Conservation (phyloP, 2,888 invertebrate species). For the Tupiocoris notatus region DNA sequence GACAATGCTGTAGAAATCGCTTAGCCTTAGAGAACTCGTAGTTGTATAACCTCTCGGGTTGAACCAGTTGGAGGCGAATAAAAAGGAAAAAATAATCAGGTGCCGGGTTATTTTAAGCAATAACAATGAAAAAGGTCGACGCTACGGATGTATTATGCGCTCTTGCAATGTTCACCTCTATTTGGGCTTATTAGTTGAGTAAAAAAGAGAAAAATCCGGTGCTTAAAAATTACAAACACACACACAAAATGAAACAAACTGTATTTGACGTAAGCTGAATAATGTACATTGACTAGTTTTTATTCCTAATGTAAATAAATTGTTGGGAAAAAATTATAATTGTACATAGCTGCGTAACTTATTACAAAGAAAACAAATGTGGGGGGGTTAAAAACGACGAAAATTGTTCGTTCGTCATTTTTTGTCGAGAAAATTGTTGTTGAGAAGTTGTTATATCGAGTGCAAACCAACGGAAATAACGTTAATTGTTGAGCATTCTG, state of each 20-base stretch:
- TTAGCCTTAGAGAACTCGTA: conserved; percentile 18
- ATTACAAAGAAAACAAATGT: background rate
- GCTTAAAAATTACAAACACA: background rate
- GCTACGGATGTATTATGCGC: background rate
- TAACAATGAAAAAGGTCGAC: background rate
- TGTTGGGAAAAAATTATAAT: conserved; percentile 18
- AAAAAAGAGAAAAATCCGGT: conserved; percentile 1
- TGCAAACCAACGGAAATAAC: background rate
- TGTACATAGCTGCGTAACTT: conserved; percentile 24
- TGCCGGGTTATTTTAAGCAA: conserved; percentile 20
- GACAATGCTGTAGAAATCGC: conserved; percentile 31
- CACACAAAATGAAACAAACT: conserved; percentile 5
- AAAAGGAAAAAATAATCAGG: background rate
- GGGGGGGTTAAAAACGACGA: background rate
- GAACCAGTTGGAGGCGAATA: conserved; percentile 8
- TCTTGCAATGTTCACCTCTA: conserved; percentile 22
- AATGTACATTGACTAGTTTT: conserved; percentile 26
- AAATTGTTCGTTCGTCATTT: too few relatives aligned
- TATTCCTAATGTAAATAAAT: conserved; percentile 23
- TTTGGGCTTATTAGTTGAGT: conserved; percentile 14
- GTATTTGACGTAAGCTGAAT: conserved; percentile 27
- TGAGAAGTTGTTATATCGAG: background rate
- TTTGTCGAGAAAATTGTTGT: background rate
- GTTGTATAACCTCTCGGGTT: background rate
- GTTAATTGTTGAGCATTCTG: background rate